phyloP scores from a whole-genome alignment of 2,113 vertebrate genomes.

The Tympanuchus pallidicinctus region DNA sequence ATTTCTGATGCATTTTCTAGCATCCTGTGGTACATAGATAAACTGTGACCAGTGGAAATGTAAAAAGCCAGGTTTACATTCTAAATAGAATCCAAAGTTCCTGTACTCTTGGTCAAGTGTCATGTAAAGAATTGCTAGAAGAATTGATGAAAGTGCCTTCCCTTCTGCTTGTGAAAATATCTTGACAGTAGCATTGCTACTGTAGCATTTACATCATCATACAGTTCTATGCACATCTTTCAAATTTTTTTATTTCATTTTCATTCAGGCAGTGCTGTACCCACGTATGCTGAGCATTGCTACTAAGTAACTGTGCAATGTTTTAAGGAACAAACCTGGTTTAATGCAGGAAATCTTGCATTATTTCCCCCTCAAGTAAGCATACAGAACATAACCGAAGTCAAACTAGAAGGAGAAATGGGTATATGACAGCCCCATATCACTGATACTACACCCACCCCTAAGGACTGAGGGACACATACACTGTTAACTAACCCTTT shows the following conservation, averaged over 20 bases:
- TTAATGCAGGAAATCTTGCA: neutral
- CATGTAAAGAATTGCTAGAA: conserved; percentile 26
- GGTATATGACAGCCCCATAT: accelerated
- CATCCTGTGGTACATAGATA: neutral
- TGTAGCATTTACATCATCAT: conserved; percentile 9
- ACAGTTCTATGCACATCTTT: neutral
- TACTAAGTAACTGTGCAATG: neutral
- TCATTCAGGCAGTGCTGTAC: neutral
- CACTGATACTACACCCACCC: neutral
- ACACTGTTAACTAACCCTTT: neutral
- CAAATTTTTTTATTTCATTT: conserved; percentile 27
- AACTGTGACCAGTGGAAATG: neutral
- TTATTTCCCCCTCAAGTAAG: neutral
- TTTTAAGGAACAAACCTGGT: neutral
- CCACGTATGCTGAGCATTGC: neutral
- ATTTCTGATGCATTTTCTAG: neutral
- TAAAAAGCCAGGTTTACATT: conserved; percentile 1
- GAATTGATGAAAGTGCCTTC: neutral
- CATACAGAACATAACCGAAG: neutral
- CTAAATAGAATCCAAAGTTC: neutral
- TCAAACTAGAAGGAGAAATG: neutral
- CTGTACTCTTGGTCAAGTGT: neutral
- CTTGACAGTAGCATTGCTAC: conserved; percentile 28
- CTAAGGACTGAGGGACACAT: neutral
- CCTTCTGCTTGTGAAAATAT: conserved; percentile 4